These are phyloP conservation scores for Desmophyllum pertusum DNA, from an alignment of 92 coral and sea anemone genomes.

Conservation along the genomic window DNA sequence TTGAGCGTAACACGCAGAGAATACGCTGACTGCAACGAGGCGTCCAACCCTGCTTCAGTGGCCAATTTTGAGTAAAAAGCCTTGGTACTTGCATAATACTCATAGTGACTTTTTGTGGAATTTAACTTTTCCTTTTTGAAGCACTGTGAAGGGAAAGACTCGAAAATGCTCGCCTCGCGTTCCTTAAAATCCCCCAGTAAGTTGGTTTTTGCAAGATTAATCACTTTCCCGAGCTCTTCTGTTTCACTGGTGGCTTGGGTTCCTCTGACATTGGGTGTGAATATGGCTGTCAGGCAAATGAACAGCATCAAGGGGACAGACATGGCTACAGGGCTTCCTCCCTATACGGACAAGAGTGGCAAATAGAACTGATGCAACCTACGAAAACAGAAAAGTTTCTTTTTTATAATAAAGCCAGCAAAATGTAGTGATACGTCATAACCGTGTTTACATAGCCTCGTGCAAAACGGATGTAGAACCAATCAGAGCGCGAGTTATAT, in stretches of 20 bases:
- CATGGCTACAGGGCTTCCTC: no score
- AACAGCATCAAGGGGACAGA: not conserved
- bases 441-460: no score
- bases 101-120: not conserved
- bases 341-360: no score
- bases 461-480: no score
- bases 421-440: no score
- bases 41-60: constrained; percentile 21
- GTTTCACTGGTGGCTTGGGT: not conserved
- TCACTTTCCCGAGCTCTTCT: not conserved
- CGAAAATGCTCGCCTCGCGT: not conserved
- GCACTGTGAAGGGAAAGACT: not conserved
- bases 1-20: constrained; percentile 20
- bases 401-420: no score
- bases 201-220: not conserved
- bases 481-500: no score
- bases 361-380: no score
- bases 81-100: constrained; percentile 24
- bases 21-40: not conserved
- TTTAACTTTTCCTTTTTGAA: not conserved
- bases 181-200: not conserved
- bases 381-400: no score
- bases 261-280: not conserved
- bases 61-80: constrained; percentile 27
- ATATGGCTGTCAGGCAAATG: not conserved